These are phyloP conservation scores for Eristalis tenax DNA, from an alignment of 2,888 invertebrate species.

Conservation along the genomic window DNA sequence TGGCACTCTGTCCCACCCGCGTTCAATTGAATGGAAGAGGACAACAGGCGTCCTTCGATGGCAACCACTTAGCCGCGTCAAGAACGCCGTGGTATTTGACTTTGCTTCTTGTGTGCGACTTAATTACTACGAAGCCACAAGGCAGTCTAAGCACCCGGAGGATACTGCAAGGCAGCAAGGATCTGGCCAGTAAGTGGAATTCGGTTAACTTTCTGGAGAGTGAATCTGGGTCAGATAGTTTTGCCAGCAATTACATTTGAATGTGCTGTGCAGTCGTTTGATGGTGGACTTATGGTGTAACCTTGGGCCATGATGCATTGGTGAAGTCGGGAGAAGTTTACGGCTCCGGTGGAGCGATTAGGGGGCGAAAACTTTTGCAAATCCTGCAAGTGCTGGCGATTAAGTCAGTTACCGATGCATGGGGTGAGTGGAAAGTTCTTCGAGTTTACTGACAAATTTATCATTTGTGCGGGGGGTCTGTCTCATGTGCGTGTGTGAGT, in stretches of 20 bases:
- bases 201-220: conserved; percentile 51
- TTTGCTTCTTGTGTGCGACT: conserved; percentile 28
- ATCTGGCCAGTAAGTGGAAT: conserved; percentile 28
- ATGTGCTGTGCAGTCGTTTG: conserved; percentile 52
- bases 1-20: background rate
- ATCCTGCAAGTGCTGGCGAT: conserved; percentile 18
- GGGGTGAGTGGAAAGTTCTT: conserved; percentile 24
- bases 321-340: conserved; percentile 5
- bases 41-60: background rate
- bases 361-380: conserved; percentile 13
- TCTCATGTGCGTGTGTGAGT: background rate
- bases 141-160: background rate
- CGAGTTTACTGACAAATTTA: conserved; percentile 23
- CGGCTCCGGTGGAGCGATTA: conserved; percentile 5
- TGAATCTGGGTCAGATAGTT: conserved; percentile 65
- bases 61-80: conserved; percentile 2
- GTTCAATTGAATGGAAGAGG: conserved; percentile 30
- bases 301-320: conserved; percentile 31
- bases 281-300: conserved; percentile 18
- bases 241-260: conserved; percentile 48
- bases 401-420: conserved; percentile 22
- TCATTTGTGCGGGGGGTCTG: background rate
- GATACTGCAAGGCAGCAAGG: background rate
- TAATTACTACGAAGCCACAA: conserved; percentile 10
- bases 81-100: conserved; percentile 1